Base-by-base conservation (phyloP, 2,888 invertebrate genomes). In the Philonicus albiceps region DNA sequence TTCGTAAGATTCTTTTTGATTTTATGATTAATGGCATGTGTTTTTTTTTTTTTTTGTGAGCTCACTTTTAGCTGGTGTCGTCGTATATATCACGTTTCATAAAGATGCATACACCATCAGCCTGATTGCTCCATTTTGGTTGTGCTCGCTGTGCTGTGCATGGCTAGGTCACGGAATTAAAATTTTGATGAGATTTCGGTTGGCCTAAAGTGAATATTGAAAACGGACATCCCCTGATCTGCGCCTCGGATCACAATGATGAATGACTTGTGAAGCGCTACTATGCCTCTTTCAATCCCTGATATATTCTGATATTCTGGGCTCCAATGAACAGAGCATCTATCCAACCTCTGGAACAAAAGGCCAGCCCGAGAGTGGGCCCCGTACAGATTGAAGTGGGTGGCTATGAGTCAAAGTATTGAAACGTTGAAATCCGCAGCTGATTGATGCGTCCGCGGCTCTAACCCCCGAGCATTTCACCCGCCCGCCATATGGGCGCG, bases 181-280 rank as follows among this genome's bases (percentile, higher is more conserved):
- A 49, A 78, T 78, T 78, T 78, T 78, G 43, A 78, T 78, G 78
- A 78, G 78, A 78, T 78, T 30, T 78, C n/a, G 27, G 13, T 74
- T 22, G 76, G 34, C 8, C 22, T 40, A 8, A 74, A 73, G 27
- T 11, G 73, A 73, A 73, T 73, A 43, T 43, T 13, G 73, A 34
- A 31, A 34, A 37, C 19, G 75, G 75, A 75, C 37, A 34, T 37
- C 34, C 19, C 40, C 43, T 27, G 22, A 43, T 40, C 40, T 19
- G 19, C n/a, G 19, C 53, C 53, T 53, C 53, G 2, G 19, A 19
- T 19, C 53, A 7, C 22, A 27, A 78, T 78, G 78, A 78, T 78
- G 78, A 78, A 78, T 78, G 43, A 49, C 49, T 78, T 30, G 43
- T 22, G 22, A 30, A 27, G 49, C 78, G 49, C 78, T 78, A 30